These are phyloP conservation scores for Spatulosminthurus flaviceps DNA, from an alignment of 2,888 invertebrate species.

Conservation along the genomic window DNA sequence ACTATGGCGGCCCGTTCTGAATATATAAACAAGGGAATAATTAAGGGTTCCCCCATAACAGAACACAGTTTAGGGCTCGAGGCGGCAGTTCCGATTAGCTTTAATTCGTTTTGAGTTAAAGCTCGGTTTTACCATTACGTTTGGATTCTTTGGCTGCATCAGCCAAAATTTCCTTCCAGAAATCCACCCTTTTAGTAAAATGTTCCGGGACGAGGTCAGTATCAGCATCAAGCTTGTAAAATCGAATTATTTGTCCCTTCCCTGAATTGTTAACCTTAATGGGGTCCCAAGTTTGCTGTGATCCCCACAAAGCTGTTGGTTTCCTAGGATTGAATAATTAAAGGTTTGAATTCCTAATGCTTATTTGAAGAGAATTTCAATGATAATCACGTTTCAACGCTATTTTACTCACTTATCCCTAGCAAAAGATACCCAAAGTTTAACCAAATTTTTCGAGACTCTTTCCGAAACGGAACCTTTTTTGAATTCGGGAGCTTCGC, in stretches of 20 bases:
- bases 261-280: not conserved
- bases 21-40: no score
- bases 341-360: no score
- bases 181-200: constrained; percentile 15
- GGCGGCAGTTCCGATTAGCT: no score
- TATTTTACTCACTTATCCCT: not conserved
- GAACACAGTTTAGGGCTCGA: no score
- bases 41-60: no score
- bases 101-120: no score
- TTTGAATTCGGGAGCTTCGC: constrained; percentile 15
- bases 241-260: not conserved
- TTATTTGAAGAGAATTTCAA: no score
- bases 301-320: constrained; percentile 15
- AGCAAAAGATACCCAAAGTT: constrained; percentile 37
- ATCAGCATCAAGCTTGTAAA: not conserved
- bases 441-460: constrained; percentile 27
- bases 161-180: not conserved
- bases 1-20: no score
- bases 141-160: no score
- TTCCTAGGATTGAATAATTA: not conserved
- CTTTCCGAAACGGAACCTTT: constrained; percentile 4
- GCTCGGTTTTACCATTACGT: no score
- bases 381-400: no score
- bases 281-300: not conserved
- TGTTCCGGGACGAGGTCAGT: not conserved